Conservation (phyloP, 2,797 vertebrate species). For the Lepidocolaptes lacrymiger region DNA sequence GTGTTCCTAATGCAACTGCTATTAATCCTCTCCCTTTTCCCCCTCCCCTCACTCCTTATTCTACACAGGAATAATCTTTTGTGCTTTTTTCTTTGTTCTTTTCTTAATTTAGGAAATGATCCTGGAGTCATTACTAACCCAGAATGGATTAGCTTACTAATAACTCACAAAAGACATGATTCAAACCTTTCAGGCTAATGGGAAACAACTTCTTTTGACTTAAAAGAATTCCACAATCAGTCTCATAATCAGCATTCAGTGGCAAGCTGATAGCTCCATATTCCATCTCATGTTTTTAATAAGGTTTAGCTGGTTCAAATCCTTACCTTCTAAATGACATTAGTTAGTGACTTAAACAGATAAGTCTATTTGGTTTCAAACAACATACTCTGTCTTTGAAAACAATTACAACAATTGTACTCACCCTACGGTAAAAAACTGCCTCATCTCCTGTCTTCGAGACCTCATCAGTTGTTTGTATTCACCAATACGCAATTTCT, state of each 20-base stretch:
- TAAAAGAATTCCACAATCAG: conserved; percentile 4
- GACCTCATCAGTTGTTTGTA: conserved; percentile 99
- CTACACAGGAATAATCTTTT: not conserved
- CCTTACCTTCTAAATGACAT: not conserved
- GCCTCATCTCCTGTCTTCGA: conserved; percentile 98
- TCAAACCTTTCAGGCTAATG: conserved; percentile 13
- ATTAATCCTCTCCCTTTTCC: not conserved
- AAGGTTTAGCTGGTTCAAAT: not conserved
- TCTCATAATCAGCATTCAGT: not conserved
- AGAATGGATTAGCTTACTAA: conserved; percentile 8
- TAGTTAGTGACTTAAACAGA: conserved; percentile 16
- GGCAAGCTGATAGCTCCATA: not conserved
- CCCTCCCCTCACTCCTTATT: not conserved
- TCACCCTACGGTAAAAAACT: conserved; percentile 99
- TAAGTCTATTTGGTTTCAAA: not conserved
- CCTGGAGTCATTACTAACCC: not conserved
- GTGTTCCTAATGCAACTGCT: not conserved
- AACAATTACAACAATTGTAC: conserved; percentile 54
- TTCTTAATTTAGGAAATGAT: conserved; percentile 21
- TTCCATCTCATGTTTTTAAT: conserved; percentile 1
- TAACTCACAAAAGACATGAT: conserved; percentile 3
- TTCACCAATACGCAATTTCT: conserved; percentile 97
- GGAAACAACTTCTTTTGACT: conserved; percentile 20
- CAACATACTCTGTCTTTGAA: not conserved
- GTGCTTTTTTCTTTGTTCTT: conserved; percentile 15